Evolutionary conservation across 1,140 invertebrate species (phyloP).

Genomic region (Steinernema feltiae): DNA sequence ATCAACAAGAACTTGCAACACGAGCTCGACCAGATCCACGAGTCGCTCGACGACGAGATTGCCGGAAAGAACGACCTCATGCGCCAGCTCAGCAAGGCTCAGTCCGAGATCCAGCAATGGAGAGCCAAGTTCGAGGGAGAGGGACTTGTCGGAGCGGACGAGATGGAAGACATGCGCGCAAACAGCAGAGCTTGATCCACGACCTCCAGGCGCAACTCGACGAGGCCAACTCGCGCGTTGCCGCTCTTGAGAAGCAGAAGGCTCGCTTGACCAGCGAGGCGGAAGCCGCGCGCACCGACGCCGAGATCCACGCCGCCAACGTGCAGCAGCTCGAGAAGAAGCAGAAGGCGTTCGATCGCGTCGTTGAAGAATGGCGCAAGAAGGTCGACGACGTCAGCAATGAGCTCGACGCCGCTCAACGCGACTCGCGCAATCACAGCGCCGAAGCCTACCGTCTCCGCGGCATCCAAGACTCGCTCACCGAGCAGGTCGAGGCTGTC

Average conservation of each 20-base stretch:
- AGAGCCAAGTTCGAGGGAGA: constrained; percentile 92
- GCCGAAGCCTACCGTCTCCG: constrained; percentile 97
- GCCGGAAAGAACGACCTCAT: constrained; percentile 66
- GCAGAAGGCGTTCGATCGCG: constrained; percentile 98
- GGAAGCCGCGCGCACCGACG: constrained; percentile 89
- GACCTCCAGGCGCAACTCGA: constrained; percentile 96
- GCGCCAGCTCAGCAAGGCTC: constrained; percentile 91
- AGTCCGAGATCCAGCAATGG: constrained; percentile 86
- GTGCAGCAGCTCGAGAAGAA: constrained; percentile 84
- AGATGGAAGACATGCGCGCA: constrained; percentile 94
- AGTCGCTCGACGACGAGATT: constrained; percentile 91
- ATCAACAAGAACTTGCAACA: constrained; percentile 77
- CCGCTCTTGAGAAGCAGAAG: constrained; percentile 93
- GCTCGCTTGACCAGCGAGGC: constrained; percentile 89
- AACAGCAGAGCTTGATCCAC: constrained; percentile 89
- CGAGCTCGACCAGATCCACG: constrained; percentile 90
- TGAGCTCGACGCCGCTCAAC: constrained; percentile 94
- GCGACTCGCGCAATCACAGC: constrained; percentile 97
- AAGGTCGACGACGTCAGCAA: constrained; percentile 94
- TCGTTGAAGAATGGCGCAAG: constrained; percentile 96
- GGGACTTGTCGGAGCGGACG: constrained; percentile 80
- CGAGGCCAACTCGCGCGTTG: constrained; percentile 91
- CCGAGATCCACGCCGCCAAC: constrained; percentile 46
- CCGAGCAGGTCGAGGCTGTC: constrained; percentile 71
- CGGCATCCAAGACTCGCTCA: constrained; percentile 88